These are phyloP conservation scores for Pholis gunnellus DNA, from an alignment of 2,113 vertebrate species.

Conservation along the genomic window DNA sequence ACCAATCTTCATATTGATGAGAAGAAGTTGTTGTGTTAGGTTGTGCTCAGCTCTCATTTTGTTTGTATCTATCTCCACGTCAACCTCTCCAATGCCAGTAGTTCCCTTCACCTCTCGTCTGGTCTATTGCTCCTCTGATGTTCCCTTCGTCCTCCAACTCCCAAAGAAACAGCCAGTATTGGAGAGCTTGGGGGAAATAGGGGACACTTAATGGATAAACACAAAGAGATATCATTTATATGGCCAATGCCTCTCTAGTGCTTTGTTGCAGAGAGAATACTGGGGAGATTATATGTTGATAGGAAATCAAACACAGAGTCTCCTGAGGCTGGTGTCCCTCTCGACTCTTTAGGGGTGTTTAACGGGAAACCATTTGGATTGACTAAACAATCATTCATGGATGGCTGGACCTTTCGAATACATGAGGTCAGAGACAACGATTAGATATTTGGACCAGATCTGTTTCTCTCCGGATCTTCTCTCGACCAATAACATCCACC, in stretches of 20 bases:
- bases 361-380: slow-evolving; percentile 20
- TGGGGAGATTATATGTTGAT: slow-evolving; percentile 4
- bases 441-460: slow-evolving; percentile 7
- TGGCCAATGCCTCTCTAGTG: background rate
- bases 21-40: slow-evolving; percentile 11
- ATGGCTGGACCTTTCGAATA: slow-evolving; percentile 9
- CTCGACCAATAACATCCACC: slow-evolving; percentile 15
- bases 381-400: slow-evolving; percentile 20
- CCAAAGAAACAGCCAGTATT: slow-evolving; percentile 16
- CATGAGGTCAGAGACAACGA: background rate
- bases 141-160: slow-evolving; percentile 20
- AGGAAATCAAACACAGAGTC: slow-evolving; percentile 6
- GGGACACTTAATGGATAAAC: slow-evolving; percentile 9
- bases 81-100: slow-evolving; percentile 51
- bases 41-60: background rate
- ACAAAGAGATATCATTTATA: slow-evolving; percentile 26
- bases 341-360: background rate
- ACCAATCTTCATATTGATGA: slow-evolving; percentile 32
- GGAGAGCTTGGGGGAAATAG: background rate
- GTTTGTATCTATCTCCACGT: slow-evolving; percentile 43
- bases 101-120: slow-evolving; percentile 26
- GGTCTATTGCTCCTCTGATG: slow-evolving; percentile 27
- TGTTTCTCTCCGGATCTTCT: slow-evolving; percentile 35
- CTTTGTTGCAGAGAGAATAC: slow-evolving; percentile 9
- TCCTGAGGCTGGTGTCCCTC: background rate